phyloP scores from a whole-genome alignment of 2,113 vertebrate genomes.

The Muscicapa adusta region DNA sequence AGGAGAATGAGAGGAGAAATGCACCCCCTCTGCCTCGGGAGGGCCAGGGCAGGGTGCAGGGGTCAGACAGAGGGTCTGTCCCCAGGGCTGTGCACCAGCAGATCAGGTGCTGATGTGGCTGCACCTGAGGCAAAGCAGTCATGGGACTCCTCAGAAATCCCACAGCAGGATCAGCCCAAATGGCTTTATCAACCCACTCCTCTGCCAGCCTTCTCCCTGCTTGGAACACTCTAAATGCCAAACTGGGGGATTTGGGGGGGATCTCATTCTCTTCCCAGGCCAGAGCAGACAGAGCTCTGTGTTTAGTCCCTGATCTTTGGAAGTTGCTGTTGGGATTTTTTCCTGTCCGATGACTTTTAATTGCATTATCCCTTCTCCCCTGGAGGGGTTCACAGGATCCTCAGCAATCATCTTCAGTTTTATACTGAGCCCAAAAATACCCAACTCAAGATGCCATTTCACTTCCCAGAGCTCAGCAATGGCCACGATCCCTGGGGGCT shows the following conservation, averaged over 20 bases:
- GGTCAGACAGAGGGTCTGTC: neutral
- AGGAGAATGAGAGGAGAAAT: neutral
- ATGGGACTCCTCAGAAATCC: neutral
- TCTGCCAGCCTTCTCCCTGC: rapidly evolving
- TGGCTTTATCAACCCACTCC: neutral
- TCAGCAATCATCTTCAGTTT: neutral
- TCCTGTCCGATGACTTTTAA: neutral
- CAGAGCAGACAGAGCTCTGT: neutral
- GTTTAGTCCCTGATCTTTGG: neutral
- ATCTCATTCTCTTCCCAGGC: neutral
- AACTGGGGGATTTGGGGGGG: neutral
- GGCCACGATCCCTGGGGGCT: neutral
- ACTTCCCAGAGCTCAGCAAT: neutral
- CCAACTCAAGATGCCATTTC: neutral
- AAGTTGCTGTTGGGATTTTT: neutral
- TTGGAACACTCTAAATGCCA: neutral
- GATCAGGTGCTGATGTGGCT: neutral
- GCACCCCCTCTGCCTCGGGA: neutral
- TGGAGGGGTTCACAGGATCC: neutral
- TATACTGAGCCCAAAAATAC: neutral
- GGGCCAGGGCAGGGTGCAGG: rapidly evolving
- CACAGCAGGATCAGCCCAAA: neutral
- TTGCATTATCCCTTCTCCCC: neutral
- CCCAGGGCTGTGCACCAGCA: neutral
- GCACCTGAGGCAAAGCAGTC: neutral